phyloP scores from a whole-genome alignment of 2,113 vertebrate species.

The Pangasianodon hypophthalmus region DNA sequence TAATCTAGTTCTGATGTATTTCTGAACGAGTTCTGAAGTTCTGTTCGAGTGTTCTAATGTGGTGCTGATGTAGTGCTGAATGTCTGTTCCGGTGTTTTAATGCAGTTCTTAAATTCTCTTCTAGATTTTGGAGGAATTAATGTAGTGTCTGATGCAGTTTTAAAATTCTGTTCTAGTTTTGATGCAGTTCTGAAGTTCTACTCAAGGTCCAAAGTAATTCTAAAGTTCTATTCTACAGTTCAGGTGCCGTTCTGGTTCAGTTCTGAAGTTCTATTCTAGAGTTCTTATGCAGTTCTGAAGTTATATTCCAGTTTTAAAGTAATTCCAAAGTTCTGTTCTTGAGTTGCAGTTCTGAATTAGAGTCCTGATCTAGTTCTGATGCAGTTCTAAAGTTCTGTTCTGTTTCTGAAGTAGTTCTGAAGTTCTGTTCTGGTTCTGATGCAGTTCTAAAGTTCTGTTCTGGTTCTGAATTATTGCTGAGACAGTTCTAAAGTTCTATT shows the following conservation, averaged over 20 bases:
- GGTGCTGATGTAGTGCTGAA: background rate
- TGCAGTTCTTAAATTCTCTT: background rate
- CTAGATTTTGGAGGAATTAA: background rate
- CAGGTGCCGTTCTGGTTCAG: background rate
- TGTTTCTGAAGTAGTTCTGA: background rate
- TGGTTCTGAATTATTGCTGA: background rate
- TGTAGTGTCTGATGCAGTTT: background rate
- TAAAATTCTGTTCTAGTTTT: background rate
- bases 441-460: background rate
- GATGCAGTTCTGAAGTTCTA: background rate
- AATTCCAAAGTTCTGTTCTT: background rate
- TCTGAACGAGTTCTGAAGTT: background rate
- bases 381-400: background rate
- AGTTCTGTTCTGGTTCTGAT: background rate
- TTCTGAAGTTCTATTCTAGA: background rate
- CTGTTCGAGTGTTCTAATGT: background rate
- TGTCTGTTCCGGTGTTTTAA: background rate
- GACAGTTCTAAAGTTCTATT: background rate
- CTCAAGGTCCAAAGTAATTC: background rate
- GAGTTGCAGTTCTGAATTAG: background rate
- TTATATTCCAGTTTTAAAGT: background rate
- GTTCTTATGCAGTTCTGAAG: too few relatives aligned
- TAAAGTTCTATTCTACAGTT: background rate
- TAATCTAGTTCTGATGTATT: too few relatives aligned
- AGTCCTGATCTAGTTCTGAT: background rate